Percentiles rank a stretch among this genome's conserved stretches.
phyloP scores from a whole-genome alignment of 2,888 invertebrate genomes.

The Dryadula phaetusa region DNA sequence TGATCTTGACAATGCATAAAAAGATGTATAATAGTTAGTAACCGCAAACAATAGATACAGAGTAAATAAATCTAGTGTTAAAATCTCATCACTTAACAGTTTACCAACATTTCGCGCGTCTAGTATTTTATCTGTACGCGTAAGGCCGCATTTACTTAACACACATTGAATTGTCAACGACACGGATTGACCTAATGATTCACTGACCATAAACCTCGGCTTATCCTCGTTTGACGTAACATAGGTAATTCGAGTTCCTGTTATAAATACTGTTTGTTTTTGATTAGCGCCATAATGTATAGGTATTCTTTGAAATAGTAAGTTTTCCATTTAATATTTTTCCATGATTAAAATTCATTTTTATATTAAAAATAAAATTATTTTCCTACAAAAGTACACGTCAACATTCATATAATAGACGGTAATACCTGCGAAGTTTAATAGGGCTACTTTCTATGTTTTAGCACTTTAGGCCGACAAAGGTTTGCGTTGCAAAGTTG shows the following conservation, averaged over 20 bases:
- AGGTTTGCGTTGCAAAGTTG: slow-evolving; percentile 64
- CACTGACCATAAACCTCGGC: slow-evolving; percentile 73
- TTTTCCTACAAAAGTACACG: slow-evolving; percentile 16
- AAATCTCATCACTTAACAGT: slow-evolving; percentile 50
- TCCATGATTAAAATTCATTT: not conserved
- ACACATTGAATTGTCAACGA: slow-evolving; percentile 77
- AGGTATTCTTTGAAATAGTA: slow-evolving; percentile 52
- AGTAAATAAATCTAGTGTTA: slow-evolving; percentile 54
- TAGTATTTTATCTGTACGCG: slow-evolving; percentile 54
- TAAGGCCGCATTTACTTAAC: slow-evolving; percentile 65
- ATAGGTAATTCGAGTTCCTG: slow-evolving; percentile 53
- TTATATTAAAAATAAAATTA: not conserved
- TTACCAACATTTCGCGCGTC: slow-evolving; percentile 51
- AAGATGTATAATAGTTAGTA: slow-evolving; percentile 56
- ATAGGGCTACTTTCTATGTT: slow-evolving; percentile 63
- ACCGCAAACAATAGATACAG: slow-evolving; percentile 60
- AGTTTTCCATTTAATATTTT: slow-evolving; percentile 25
- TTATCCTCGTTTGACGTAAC: slow-evolving; percentile 79
- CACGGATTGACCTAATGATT: slow-evolving; percentile 80
- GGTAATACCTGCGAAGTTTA: slow-evolving; percentile 25
- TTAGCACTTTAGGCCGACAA: slow-evolving; percentile 72
- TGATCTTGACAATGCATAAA: slow-evolving; percentile 62
- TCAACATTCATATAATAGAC: slow-evolving; percentile 1
- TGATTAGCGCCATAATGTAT: slow-evolving; percentile 49
- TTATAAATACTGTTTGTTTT: slow-evolving; percentile 39